phyloP scores from a whole-genome alignment of 2,113 vertebrate genomes.

The Amphiprion percula region DNA sequence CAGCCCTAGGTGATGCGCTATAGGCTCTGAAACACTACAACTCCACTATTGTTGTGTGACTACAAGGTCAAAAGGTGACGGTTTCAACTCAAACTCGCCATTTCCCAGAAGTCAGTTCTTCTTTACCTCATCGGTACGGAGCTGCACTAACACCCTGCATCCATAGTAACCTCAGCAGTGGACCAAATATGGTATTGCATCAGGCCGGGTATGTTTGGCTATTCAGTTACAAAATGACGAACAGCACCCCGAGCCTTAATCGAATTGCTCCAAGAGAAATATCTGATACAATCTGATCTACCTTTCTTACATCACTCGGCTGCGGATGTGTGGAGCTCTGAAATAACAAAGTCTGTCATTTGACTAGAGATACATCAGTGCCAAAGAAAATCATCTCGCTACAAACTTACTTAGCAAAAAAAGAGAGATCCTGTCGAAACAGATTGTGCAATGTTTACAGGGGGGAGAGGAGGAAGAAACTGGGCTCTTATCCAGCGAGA shows the following conservation, averaged over 20 bases:
- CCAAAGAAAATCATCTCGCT: slow-evolving; percentile 56
- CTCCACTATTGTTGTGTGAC: not conserved
- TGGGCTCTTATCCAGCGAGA: slow-evolving; percentile 9
- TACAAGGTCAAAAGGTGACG: slow-evolving; percentile 19
- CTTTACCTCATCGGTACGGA: slow-evolving; percentile 35
- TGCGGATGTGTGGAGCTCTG: slow-evolving; percentile 40
- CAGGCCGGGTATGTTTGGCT: slow-evolving; percentile 43
- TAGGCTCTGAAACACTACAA: not conserved
- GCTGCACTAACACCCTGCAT: slow-evolving; percentile 36
- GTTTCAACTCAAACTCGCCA: slow-evolving; percentile 6
- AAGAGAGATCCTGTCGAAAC: slow-evolving; percentile 31
- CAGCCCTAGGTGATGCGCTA: too few relatives aligned
- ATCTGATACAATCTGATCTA: slow-evolving; percentile 68
- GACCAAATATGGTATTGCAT: slow-evolving; percentile 70
- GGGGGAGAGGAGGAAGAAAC: slow-evolving; percentile 38
- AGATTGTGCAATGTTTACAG: slow-evolving; percentile 64
- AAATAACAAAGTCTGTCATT: slow-evolving; percentile 58
- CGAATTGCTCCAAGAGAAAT: slow-evolving; percentile 67
- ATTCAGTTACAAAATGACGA: slow-evolving; percentile 67
- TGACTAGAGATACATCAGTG: slow-evolving; percentile 15
- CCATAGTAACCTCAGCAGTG: slow-evolving; percentile 56
- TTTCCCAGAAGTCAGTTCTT: slow-evolving; percentile 24
- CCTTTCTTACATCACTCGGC: slow-evolving; percentile 68
- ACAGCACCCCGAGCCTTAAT: slow-evolving; percentile 50
- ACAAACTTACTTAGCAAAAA: slow-evolving; percentile 52